Percentiles rank a stretch among this genome's conserved stretches.
Conservation (phyloP, 2,888 invertebrate genomes). For the Drosophila cracens region DNA sequence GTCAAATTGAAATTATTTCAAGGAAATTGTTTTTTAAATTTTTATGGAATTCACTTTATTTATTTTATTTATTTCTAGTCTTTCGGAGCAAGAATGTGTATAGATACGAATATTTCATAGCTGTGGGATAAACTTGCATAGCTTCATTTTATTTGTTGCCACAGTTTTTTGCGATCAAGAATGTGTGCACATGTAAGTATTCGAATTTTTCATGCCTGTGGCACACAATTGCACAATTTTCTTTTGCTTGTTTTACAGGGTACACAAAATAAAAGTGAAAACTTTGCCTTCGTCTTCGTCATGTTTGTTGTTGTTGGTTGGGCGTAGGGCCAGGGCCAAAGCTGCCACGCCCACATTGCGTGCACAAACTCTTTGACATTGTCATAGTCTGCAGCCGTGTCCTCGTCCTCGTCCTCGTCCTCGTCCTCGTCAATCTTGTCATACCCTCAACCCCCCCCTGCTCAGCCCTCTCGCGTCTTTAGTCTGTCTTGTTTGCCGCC, state of each 20-base stretch:
- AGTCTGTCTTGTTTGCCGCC: constrained; percentile 21
- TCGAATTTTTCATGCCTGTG: neutral
- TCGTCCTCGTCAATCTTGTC: constrained; percentile 27
- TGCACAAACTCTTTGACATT: constrained; percentile 81
- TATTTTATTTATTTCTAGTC: neutral
- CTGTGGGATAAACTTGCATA: neutral
- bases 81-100: neutral
- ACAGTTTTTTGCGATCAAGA: neutral
- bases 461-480: constrained; percentile 13
- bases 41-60: neutral
- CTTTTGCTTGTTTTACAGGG: neutral
- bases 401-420: constrained; percentile 14
- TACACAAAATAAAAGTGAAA: constrained; percentile 59
- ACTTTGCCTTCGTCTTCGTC: constrained; percentile 54
- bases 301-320: constrained; percentile 16
- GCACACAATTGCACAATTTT: neutral
- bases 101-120: neutral
- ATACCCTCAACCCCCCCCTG: neutral
- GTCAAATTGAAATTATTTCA: neutral
- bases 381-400: constrained; percentile 65
- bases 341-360: constrained; percentile 75
- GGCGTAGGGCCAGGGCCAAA: constrained; percentile 51
- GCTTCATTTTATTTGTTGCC: neutral
- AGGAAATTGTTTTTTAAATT: neutral
- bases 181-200: neutral